A percentile compares a stretch with the other conserved stretches of the same genome.
These are phyloP conservation scores for Glareola pratincola DNA, from an alignment of 2,113 vertebrate genomes.

Conservation along the genomic window DNA sequence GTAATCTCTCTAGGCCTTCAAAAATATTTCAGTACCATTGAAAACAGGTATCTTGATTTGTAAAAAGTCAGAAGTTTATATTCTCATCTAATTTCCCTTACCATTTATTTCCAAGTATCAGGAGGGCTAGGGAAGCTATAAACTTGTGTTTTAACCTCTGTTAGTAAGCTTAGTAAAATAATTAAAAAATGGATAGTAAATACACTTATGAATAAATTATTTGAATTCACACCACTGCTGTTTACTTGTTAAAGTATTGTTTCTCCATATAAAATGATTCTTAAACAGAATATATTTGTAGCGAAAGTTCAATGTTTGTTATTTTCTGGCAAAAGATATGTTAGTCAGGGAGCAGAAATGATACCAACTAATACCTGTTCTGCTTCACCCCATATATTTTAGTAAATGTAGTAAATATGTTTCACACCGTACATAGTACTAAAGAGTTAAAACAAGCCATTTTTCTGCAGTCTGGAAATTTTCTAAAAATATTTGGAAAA, in stretches of 20 bases:
- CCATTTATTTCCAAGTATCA: neutral
- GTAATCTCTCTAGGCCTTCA: neutral
- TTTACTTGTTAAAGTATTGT: neutral
- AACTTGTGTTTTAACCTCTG: neutral
- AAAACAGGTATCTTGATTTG: neutral
- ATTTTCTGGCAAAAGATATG: neutral
- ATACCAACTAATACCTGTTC: too few relatives aligned
- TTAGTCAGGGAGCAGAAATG: neutral
- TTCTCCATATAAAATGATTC: neutral
- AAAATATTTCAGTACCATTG: neutral
- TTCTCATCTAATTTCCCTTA: neutral
- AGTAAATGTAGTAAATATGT: neutral
- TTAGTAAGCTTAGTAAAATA: neutral
- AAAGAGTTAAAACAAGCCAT: neutral
- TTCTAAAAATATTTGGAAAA: neutral
- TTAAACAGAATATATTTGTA: neutral
- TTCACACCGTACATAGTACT: neutral
- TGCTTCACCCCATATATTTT: neutral
- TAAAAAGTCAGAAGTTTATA: neutral
- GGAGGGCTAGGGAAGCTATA: neutral
- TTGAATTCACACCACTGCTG: neutral
- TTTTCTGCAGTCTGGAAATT: neutral
- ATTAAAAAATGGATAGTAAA: neutral
- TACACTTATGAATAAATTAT: neutral
- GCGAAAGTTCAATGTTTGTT: neutral